A percentile compares a stretch with the other conserved stretches of the same genome.
These are phyloP conservation scores for Desoria tigrina DNA, from an alignment of 2,888 invertebrate genomes.

Conservation along the genomic window DNA sequence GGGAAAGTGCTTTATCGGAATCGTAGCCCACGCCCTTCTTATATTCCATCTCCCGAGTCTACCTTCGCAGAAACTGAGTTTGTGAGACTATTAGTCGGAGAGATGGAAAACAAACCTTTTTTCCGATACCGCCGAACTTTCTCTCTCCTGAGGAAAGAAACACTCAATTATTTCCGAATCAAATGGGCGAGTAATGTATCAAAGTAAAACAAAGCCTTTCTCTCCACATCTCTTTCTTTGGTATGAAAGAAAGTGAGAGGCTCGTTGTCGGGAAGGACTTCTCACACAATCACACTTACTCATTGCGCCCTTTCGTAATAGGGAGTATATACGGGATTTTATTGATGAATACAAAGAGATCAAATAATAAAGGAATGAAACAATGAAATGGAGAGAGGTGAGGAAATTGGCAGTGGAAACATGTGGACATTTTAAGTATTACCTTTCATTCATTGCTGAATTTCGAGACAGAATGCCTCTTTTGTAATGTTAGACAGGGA, in stretches of 20 bases:
- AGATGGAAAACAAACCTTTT: neutral
- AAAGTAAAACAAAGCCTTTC: conserved; percentile 30
- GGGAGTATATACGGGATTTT: too few relatives aligned
- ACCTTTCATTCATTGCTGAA: too few relatives aligned
- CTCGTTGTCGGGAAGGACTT: neutral
- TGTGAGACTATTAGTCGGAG: neutral
- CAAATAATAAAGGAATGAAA: too few relatives aligned
- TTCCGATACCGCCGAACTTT: neutral
- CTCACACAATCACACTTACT: too few relatives aligned
- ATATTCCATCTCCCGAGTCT: neutral
- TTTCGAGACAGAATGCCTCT: too few relatives aligned
- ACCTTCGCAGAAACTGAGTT: neutral
- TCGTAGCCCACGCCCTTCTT: neutral
- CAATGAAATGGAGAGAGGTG: too few relatives aligned
- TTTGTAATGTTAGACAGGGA: too few relatives aligned
- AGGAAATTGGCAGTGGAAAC: too few relatives aligned
- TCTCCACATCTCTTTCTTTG: neutral
- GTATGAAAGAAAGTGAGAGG: neutral
- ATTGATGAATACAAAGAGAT: too few relatives aligned
- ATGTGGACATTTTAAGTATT: too few relatives aligned
- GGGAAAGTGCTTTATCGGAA: conserved; percentile 10
- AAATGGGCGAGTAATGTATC: conserved; percentile 39
- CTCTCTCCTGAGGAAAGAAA: conserved; percentile 28
- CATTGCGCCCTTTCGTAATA: too few relatives aligned
- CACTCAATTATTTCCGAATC: conserved; percentile 47